Conservation (phyloP, 2,797 vertebrate species). For the Lates japonicus region DNA sequence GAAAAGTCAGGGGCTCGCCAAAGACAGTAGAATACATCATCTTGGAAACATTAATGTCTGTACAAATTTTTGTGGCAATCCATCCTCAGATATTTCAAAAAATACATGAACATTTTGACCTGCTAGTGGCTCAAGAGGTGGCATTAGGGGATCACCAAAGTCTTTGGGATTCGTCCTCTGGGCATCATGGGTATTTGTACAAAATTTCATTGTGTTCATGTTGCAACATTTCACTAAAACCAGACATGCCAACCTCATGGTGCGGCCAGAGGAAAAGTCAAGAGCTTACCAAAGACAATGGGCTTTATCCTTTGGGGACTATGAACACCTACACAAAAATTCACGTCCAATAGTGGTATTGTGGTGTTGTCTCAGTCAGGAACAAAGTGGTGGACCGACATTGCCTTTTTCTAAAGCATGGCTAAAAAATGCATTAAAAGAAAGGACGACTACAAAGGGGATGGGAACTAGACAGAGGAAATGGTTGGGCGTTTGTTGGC, state of each 20-base stretch:
- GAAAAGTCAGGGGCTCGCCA: neutral
- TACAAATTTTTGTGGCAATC: too few species aligned
- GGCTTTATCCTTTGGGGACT: neutral
- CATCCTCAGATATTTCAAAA: neutral
- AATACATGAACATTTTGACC: neutral
- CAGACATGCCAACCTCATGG: neutral
- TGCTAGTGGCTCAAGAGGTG: neutral
- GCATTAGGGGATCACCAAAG: neutral
- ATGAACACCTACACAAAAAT: neutral
- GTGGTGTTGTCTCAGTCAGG: neutral
- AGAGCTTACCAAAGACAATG: neutral
- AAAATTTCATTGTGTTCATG: neutral
- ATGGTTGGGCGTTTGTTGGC: constrained; percentile 72
- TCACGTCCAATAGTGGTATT: neutral
- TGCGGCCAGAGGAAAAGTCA: neutral
- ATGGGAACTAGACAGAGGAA: constrained; percentile 78
- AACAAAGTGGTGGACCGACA: constrained; percentile 3
- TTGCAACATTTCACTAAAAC: neutral
- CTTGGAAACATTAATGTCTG: too few species aligned
- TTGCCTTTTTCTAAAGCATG: constrained; percentile 2
- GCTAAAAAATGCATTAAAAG: neutral
- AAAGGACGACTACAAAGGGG: neutral
- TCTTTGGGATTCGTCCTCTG: neutral
- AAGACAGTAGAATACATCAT: neutral
- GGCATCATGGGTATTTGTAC: neutral